Conservation (phyloP, 2,797 vertebrate genomes). For the Pseudochaenichthys georgianus region DNA sequence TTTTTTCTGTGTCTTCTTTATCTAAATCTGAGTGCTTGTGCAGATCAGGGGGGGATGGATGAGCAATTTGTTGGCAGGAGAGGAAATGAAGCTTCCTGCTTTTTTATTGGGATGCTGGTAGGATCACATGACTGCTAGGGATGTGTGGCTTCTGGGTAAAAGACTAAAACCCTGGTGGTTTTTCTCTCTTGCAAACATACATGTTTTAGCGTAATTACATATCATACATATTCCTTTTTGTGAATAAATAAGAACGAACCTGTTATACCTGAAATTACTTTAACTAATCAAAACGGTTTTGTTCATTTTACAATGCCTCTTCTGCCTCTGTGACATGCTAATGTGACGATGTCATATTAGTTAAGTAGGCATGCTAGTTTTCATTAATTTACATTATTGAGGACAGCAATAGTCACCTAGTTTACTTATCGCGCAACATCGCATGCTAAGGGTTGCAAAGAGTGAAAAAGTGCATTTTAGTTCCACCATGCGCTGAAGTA, state of each 20-base stretch:
- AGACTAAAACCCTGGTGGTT: conserved; percentile 49
- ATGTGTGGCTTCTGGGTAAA: conserved; percentile 49
- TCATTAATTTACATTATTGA: no score
- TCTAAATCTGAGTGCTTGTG: conserved; percentile 73
- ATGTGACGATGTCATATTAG: no score
- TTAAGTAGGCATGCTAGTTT: no score
- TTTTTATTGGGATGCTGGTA: conserved; percentile 71
- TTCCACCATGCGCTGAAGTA: no score
- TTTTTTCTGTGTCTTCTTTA: conserved; percentile 65
- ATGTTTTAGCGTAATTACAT: conserved; percentile 1
- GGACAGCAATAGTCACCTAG: no score
- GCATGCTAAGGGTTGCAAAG: no score
- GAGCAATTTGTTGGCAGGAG: conserved; percentile 76
- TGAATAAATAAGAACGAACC: not conserved
- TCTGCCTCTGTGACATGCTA: no score
- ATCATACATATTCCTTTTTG: not conserved
- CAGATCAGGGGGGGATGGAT: conserved; percentile 52
- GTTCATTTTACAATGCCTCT: not conserved
- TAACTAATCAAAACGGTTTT: not conserved
- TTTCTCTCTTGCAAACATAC: conserved; percentile 31
- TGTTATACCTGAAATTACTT: not conserved
- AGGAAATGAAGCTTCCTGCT: conserved; percentile 83
- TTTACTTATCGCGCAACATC: no score
- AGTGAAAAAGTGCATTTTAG: no score
- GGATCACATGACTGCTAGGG: conserved; percentile 66